Evolutionary conservation across 2,797 vertebrate species (phyloP).

Genomic region (Lagodon rhomboides): DNA sequence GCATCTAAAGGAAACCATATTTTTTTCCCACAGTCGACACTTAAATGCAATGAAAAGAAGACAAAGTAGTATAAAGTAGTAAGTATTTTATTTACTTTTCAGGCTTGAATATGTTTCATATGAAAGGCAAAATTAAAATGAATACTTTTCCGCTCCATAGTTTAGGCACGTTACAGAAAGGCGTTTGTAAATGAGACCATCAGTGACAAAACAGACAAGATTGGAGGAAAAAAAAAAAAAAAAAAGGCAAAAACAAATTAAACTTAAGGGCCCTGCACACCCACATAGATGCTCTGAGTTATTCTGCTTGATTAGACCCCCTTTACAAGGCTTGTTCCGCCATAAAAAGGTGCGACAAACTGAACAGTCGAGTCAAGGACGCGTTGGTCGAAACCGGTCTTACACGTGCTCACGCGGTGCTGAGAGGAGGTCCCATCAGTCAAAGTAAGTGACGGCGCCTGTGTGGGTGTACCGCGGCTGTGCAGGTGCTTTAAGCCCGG

Average conservation of each 20-base stretch:
- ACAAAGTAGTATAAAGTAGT: slow-evolving; percentile 75
- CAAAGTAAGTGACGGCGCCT: slow-evolving; percentile 22
- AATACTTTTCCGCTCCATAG: slow-evolving; percentile 80
- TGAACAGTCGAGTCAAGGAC: slow-evolving; percentile 9
- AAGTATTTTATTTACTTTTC: slow-evolving; percentile 89
- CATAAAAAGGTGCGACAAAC: not conserved
- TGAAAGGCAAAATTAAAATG: slow-evolving; percentile 88
- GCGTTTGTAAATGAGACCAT: slow-evolving; percentile 81
- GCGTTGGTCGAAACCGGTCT: slow-evolving; percentile 7
- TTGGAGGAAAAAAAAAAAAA: slow-evolving; percentile 34
- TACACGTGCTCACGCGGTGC: slow-evolving; percentile 21
- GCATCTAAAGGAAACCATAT: not conserved
- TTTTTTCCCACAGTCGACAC: not conserved
- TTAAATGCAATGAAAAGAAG: slow-evolving; percentile 14
- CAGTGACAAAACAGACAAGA: slow-evolving; percentile 66
- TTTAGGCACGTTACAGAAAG: slow-evolving; percentile 91
- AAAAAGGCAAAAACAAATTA: slow-evolving; percentile 53
- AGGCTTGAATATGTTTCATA: slow-evolving; percentile 90
- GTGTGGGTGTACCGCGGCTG: slow-evolving; percentile 50
- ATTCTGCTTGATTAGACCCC: slow-evolving; percentile 42
- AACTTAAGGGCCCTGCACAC: slow-evolving; percentile 51
- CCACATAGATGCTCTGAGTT: slow-evolving; percentile 42
- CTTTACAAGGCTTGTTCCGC: slow-evolving; percentile 20
- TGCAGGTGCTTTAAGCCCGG: slow-evolving; percentile 48
- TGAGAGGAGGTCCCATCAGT: slow-evolving; percentile 39